These are phyloP conservation scores for Chrysaora quinquecirrha DNA, from an alignment of 30 jellyfish, hydroid and myxozoan genomes.

Conservation along the genomic window DNA sequence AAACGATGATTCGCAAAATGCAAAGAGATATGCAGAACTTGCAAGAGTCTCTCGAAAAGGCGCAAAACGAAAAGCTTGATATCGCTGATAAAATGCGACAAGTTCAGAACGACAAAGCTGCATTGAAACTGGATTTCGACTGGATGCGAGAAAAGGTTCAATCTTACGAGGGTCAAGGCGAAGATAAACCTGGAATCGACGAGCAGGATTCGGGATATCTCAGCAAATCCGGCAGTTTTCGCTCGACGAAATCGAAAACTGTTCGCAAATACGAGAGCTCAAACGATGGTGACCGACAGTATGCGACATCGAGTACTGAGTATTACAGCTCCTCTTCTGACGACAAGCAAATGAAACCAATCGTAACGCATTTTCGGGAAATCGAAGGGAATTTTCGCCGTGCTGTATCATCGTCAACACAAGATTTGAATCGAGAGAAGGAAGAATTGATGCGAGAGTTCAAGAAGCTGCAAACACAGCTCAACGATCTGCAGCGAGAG, in stretches of 20 bases:
- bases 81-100: constrained; percentile 92
- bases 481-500: constrained; percentile 82
- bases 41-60: constrained; percentile 84
- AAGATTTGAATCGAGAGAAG: constrained; percentile 76
- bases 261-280: constrained; percentile 63
- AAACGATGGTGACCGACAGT: constrained; percentile 69
- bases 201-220: constrained; percentile 61
- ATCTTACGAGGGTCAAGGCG: constrained; percentile 25
- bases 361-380: constrained; percentile 74
- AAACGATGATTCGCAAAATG: constrained; percentile 75
- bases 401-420: constrained; percentile 73
- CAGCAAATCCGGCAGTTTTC: constrained; percentile 50
- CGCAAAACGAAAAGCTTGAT: constrained; percentile 86
- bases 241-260: constrained; percentile 63
- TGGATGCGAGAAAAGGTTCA: constrained; percentile 80
- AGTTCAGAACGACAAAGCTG: constrained; percentile 89
- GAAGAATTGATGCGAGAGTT: constrained; percentile 93
- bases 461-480: constrained; percentile 76
- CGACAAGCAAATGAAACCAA: constrained; percentile 79
- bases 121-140: constrained; percentile 85
- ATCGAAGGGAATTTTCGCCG: constrained; percentile 80
- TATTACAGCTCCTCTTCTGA: constrained; percentile 69
- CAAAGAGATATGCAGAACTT: constrained; percentile 79
- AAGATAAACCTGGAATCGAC: constrained; percentile 48
- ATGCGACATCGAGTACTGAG: constrained; percentile 68